Conservation (phyloP, 2,797 vertebrate genomes). For the Pteronotus mesoamericanus region DNA sequence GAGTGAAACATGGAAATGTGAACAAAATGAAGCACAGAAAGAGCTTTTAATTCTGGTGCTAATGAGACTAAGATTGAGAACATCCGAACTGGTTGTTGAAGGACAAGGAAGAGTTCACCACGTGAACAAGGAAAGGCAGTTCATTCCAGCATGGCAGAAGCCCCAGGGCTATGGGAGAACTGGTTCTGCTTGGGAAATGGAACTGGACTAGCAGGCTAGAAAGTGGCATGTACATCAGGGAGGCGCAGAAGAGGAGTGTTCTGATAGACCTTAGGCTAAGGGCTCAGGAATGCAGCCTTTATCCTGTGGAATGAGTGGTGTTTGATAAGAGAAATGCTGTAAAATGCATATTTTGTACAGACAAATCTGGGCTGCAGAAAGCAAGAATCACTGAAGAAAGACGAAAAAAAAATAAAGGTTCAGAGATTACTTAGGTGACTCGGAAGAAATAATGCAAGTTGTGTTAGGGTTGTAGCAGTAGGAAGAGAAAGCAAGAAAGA, state of each 20-base stretch:
- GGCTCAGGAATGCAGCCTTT: neutral
- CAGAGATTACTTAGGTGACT: neutral
- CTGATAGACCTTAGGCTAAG: neutral
- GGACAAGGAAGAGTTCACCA: neutral
- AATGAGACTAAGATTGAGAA: neutral
- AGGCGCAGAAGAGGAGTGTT: neutral
- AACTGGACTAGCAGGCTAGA: neutral
- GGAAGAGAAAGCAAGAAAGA: neutral
- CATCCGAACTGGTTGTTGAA: neutral
- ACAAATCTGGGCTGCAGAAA: neutral
- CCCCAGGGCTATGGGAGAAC: neutral
- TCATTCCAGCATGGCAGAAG: neutral
- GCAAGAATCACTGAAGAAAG: neutral
- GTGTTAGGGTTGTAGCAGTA: neutral
- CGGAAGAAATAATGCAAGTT: neutral
- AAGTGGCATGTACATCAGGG: neutral
- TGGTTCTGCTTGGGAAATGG: neutral
- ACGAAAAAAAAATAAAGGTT: neutral
- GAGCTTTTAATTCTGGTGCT: neutral
- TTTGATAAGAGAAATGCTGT: neutral
- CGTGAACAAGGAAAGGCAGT: neutral
- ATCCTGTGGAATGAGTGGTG: neutral
- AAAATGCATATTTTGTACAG: neutral
- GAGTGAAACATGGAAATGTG: neutral
- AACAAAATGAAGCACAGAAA: neutral